phyloP scores from a whole-genome alignment of 2,888 invertebrate species.

The Macropis europaea region DNA sequence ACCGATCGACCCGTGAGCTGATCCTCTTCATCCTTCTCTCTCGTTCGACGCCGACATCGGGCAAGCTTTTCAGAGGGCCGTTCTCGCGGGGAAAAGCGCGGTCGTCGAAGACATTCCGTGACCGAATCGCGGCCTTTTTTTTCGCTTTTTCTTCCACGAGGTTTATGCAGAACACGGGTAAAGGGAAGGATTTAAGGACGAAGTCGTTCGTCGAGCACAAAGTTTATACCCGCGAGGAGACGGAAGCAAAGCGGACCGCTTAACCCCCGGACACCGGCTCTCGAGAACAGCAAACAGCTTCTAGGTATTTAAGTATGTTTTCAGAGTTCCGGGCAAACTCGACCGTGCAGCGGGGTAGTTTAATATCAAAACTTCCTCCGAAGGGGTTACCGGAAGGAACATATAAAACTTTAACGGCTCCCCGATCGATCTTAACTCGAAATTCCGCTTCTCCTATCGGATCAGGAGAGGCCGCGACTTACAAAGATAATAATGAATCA shows the following conservation, averaged over 20 bases:
- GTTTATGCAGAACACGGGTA: not conserved
- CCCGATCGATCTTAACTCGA: slow-evolving; percentile 11
- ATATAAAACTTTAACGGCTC: slow-evolving; percentile 30
- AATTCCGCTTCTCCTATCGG: slow-evolving; percentile 33
- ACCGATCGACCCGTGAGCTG: slow-evolving; percentile 25
- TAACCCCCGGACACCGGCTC: slow-evolving; percentile 23
- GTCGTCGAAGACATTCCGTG: too few relatives aligned
- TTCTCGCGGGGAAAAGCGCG: not conserved
- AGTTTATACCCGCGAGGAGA: not conserved
- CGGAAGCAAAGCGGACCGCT: slow-evolving; percentile 9
- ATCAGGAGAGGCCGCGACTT: too few relatives aligned
- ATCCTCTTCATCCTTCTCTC: slow-evolving; percentile 9
- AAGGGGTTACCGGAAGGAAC: slow-evolving; percentile 1
- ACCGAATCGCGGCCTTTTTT: too few relatives aligned
- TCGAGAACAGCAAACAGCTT: slow-evolving; percentile 44
- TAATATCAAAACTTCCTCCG: slow-evolving; percentile 44
- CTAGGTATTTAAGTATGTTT: slow-evolving; percentile 54
- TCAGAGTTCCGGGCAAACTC: slow-evolving; percentile 9
- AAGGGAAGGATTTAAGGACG: not conserved
- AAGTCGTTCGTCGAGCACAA: not conserved
- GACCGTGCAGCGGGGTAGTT: not conserved
- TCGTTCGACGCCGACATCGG: too few relatives aligned
- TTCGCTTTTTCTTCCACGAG: too few relatives aligned
- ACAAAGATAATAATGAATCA: too few relatives aligned
- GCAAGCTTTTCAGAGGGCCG: too few relatives aligned